phyloP scores from a whole-genome alignment of 2,797 vertebrate species.

The Acrossocheilus wenchowensis region DNA sequence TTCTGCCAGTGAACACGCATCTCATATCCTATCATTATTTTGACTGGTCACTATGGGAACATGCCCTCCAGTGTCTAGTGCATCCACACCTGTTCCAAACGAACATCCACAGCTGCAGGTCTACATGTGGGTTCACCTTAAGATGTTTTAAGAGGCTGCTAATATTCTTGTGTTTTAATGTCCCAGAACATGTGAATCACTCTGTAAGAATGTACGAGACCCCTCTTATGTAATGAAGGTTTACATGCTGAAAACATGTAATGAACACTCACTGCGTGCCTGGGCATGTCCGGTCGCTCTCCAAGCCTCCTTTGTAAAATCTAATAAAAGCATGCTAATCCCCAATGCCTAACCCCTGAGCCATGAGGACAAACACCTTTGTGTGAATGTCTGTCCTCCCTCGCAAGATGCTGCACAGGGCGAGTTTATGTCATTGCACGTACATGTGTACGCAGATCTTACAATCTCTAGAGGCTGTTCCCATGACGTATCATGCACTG shows the following conservation, averaged over 20 bases:
- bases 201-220: conserved; percentile 66
- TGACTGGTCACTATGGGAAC: conserved; percentile 67
- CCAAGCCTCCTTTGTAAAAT: conserved; percentile 49
- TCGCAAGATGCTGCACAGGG: conserved; percentile 29
- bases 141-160: conserved; percentile 54
- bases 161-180: conserved; percentile 66
- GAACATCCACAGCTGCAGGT: conserved; percentile 61
- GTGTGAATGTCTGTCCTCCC: conserved; percentile 29
- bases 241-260: conserved; percentile 56
- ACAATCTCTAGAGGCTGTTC: conserved; percentile 30
- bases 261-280: conserved; percentile 47
- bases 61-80: conserved; percentile 77
- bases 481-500: conserved; percentile 34
- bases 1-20: conserved; percentile 64
- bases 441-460: conserved; percentile 17
- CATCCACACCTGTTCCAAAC: conserved; percentile 72
- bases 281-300: conserved; percentile 52
- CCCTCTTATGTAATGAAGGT: conserved; percentile 67
- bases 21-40: conserved; percentile 53
- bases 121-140: conserved; percentile 47
- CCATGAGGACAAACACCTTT: conserved; percentile 44
- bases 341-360: conserved; percentile 36
- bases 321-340: conserved; percentile 49
- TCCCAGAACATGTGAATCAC: conserved; percentile 71
- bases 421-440: conserved; percentile 9